Conservation (phyloP, 2,888 invertebrate species). For the Aporophyla lueneburgensis region DNA sequence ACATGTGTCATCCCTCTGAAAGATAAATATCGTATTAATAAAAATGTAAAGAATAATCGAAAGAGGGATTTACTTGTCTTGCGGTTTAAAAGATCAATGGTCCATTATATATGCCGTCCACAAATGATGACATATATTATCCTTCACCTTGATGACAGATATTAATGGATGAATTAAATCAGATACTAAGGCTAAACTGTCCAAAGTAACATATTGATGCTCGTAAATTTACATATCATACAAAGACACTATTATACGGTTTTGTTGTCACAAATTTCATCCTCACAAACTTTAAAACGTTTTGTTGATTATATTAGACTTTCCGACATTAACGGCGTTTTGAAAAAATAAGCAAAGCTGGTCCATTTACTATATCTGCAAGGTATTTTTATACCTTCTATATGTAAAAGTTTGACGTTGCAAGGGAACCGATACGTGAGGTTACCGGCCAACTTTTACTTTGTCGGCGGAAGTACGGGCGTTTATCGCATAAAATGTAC, state of each 20-base stretch:
- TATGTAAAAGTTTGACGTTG: constrained; percentile 39
- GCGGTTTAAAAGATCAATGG: no score
- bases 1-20: no score
- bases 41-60: no score
- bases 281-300: neutral
- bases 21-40: no score
- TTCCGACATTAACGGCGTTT: constrained; percentile 2
- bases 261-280: neutral
- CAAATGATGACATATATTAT: neutral
- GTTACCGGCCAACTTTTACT: constrained; percentile 48
- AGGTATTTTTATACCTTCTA: constrained; percentile 26
- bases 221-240: neutral
- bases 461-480: constrained; percentile 26
- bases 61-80: no score
- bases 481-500: constrained; percentile 57
- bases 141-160: neutral
- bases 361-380: constrained; percentile 18
- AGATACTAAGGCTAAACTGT: neutral
- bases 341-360: constrained; percentile 9
- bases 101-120: no score
- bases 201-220: neutral
- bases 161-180: neutral
- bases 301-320: constrained; percentile 4
- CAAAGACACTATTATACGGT: neutral
- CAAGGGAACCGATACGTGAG: constrained; percentile 37